Percentiles rank a stretch among this genome's conserved stretches.
These are phyloP conservation scores for Caenorhabditis sp. DNA, from an alignment of 2,888 invertebrate species.

Conservation along the genomic window DNA sequence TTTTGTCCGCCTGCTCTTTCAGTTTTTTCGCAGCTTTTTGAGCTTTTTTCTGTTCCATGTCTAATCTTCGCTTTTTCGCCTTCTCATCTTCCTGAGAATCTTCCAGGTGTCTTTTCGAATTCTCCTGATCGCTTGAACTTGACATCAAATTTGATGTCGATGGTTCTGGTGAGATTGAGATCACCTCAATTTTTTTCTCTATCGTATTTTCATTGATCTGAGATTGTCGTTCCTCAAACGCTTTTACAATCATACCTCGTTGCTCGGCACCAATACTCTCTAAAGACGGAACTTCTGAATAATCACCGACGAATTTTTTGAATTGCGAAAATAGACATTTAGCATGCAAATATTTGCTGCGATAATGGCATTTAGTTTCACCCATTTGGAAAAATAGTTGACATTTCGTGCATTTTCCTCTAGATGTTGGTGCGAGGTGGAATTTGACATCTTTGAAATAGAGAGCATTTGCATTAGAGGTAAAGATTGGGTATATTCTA, in stretches of 20 bases:
- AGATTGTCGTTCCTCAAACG: background rate
- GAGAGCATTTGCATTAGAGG: background rate
- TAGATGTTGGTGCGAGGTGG: background rate
- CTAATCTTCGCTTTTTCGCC: conserved; percentile 1
- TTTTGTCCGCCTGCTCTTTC: conserved; percentile 77
- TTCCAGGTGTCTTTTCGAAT: background rate
- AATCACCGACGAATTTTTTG: background rate
- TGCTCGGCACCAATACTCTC: background rate
- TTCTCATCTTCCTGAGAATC: background rate
- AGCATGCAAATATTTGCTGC: conserved; percentile 42
- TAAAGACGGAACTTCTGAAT: conserved; percentile 11
- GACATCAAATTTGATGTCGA: background rate
- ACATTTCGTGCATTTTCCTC: conserved; percentile 59
- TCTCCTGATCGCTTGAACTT: background rate
- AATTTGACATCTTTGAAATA: background rate
- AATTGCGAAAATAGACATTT: conserved; percentile 33
- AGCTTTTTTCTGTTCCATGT: background rate
- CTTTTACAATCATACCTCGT: background rate
- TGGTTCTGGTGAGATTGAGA: background rate
- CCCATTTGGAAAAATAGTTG: conserved; percentile 40
- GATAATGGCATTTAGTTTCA: conserved; percentile 38
- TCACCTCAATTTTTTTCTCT: background rate
- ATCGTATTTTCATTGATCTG: too few relatives aligned
- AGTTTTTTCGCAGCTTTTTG: background rate
- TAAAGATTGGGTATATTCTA: background rate